These are phyloP conservation scores for Cheilosia scutellata DNA, from an alignment of 2,888 invertebrate species.

Conservation along the genomic window DNA sequence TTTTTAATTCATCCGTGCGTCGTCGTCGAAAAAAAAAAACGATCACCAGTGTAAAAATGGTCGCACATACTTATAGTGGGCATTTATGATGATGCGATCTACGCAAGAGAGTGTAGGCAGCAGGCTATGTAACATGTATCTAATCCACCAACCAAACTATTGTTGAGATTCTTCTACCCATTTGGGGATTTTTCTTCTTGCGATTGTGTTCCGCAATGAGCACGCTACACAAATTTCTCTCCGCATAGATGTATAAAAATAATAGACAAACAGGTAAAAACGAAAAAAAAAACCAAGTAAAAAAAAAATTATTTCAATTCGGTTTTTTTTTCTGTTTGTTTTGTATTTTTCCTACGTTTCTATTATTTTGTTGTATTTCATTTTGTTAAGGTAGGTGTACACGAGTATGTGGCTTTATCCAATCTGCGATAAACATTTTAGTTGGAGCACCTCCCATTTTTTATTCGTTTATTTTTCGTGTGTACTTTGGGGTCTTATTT, in stretches of 20 bases:
- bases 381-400: conserved; percentile 50
- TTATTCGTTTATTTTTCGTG: conserved; percentile 52
- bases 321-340: conserved; percentile 25
- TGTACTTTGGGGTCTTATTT: conserved; percentile 62
- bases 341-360: conserved; percentile 34
- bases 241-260: conserved; percentile 56
- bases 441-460: conserved; percentile 77
- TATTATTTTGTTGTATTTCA: conserved; percentile 45
- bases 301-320: conserved; percentile 60
- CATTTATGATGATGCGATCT: conserved; percentile 49
- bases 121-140: conserved; percentile 36
- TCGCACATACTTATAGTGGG: conserved; percentile 65
- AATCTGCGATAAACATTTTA: conserved; percentile 76
- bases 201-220: conserved; percentile 59
- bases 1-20: conserved; percentile 45
- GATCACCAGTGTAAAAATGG: conserved; percentile 61
- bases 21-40: neutral
- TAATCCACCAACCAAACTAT: conserved; percentile 34
- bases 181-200: conserved; percentile 13
- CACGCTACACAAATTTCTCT: conserved; percentile 58
- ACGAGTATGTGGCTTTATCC: conserved; percentile 68
- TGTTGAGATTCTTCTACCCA: conserved; percentile 28
- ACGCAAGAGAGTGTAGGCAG: conserved; percentile 43
- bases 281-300: neutral
- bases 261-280: conserved; percentile 73